A percentile compares a stretch with the other conserved stretches of the same genome.
These are phyloP conservation scores for Clarias macrocephalus DNA, from an alignment of 2,113 vertebrate species.

Conservation along the genomic window DNA sequence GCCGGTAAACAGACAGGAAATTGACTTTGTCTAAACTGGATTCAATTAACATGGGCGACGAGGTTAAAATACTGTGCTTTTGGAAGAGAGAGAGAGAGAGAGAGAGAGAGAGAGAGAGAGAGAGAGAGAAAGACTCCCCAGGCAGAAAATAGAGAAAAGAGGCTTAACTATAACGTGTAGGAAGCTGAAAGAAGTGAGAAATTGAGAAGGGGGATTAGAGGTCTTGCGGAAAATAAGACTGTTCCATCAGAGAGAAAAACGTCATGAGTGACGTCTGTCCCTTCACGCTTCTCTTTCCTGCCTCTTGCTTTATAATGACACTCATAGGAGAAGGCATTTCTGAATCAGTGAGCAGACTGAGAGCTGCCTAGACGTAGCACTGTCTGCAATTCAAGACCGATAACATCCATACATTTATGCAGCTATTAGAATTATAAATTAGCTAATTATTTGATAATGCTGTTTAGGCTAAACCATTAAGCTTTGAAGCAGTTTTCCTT, in stretches of 20 bases:
- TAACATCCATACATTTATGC: background rate
- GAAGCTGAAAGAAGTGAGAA: conserved; percentile 15
- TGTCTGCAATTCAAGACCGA: background rate
- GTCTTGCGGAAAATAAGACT: conserved; percentile 48
- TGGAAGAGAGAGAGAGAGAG: background rate
- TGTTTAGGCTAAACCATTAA: background rate
- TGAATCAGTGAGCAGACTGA: conserved; percentile 26
- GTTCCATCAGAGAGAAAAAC: conserved; percentile 40
- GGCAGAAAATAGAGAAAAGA: conserved; percentile 30
- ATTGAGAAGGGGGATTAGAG: conserved; percentile 29
- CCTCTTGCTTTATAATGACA: conserved; percentile 8
- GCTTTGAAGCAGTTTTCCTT: background rate
- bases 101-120: background rate
- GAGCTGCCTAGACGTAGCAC: background rate
- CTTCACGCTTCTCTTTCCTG: background rate
- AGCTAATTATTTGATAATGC: background rate
- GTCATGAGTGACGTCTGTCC: conserved; percentile 52
- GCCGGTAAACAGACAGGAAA: background rate
- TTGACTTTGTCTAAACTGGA: conserved; percentile 22
- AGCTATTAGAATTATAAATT: too few relatives aligned
- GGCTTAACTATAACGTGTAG: conserved; percentile 26
- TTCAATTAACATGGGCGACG: background rate
- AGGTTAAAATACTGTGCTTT: conserved; percentile 9
- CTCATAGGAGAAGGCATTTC: background rate
- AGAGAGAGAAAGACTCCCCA: conserved; percentile 25